These are phyloP conservation scores for Phylloscopus trochiloides DNA, from an alignment of 2,113 vertebrate genomes.

Conservation along the genomic window DNA sequence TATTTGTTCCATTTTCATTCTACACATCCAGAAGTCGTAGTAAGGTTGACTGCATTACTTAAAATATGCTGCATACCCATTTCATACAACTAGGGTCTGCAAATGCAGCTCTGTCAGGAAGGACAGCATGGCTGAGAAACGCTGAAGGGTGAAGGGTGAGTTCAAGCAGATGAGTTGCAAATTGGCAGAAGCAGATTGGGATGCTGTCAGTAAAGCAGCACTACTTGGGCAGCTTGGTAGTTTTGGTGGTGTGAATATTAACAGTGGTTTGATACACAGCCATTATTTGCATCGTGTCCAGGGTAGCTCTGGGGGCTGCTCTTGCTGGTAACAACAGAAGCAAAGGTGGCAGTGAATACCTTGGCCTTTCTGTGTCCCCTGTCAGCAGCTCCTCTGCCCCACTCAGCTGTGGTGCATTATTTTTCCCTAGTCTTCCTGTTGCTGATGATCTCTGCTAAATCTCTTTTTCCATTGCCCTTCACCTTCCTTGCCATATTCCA, in stretches of 20 bases:
- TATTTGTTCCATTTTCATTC: neutral
- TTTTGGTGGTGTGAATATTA: neutral
- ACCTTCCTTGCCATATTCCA: neutral
- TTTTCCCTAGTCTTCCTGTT: neutral
- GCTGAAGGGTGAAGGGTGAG: accelerated
- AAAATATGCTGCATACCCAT: neutral
- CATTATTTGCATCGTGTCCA: neutral
- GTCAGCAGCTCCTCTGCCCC: neutral
- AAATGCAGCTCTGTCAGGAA: neutral
- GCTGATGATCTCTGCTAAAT: neutral
- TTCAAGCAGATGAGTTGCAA: neutral
- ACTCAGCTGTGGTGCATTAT: neutral
- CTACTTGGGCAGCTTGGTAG: neutral
- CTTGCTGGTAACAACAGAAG: neutral
- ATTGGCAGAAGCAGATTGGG: neutral
- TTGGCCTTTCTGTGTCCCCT: neutral
- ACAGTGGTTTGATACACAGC: neutral
- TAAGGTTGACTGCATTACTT: neutral
- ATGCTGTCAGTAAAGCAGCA: neutral
- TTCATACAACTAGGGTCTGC: neutral
- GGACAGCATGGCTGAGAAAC: neutral
- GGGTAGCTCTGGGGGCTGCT: neutral
- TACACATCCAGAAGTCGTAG: neutral
- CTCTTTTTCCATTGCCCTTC: neutral
- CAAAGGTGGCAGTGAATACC: neutral